Conservation (phyloP, 2,888 invertebrate genomes). For the Crepidodera aurea region DNA sequence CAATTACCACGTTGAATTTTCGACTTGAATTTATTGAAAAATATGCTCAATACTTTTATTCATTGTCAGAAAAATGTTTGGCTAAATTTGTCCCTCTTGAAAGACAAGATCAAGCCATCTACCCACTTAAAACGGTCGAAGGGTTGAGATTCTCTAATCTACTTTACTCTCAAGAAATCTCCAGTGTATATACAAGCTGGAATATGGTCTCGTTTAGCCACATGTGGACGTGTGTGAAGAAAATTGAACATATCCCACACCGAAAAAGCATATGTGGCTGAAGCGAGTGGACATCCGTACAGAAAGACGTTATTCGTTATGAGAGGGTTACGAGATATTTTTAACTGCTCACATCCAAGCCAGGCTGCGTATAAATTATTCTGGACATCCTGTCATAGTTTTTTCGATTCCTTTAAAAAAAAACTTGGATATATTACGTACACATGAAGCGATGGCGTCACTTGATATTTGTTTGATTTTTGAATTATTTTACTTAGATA, state of each 20-base stretch:
- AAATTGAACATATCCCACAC: slow-evolving; percentile 50
- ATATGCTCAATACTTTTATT: too few species aligned
- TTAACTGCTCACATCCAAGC: slow-evolving; percentile 41
- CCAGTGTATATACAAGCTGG: slow-evolving; percentile 5
- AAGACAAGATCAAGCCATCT: too few species aligned
- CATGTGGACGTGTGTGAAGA: slow-evolving; percentile 59
- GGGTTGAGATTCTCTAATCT: not conserved
- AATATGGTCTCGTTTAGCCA: slow-evolving; percentile 40
- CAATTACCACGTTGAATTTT: too few species aligned
- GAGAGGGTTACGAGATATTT: slow-evolving; percentile 56
- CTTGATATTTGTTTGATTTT: slow-evolving; percentile 29
- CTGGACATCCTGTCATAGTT: slow-evolving; percentile 41
- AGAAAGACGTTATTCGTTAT: slow-evolving; percentile 36
- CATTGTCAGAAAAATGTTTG: too few species aligned
- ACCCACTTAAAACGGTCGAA: too few species aligned
- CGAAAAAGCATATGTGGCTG: slow-evolving; percentile 49
- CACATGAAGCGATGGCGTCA: slow-evolving; percentile 25
- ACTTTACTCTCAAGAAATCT: not conserved
- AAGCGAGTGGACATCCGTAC: slow-evolving; percentile 52
- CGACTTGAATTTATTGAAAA: too few species aligned
- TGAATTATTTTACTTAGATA: not conserved
- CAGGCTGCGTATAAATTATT: slow-evolving; percentile 46
- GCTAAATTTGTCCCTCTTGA: too few species aligned
- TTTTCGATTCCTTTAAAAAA: slow-evolving; percentile 26
- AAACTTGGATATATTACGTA: slow-evolving; percentile 28